Percentiles rank a stretch among this genome's conserved stretches.
Conservation (phyloP, 1,140 invertebrate species). For the Pachypsylla venusta region DNA sequence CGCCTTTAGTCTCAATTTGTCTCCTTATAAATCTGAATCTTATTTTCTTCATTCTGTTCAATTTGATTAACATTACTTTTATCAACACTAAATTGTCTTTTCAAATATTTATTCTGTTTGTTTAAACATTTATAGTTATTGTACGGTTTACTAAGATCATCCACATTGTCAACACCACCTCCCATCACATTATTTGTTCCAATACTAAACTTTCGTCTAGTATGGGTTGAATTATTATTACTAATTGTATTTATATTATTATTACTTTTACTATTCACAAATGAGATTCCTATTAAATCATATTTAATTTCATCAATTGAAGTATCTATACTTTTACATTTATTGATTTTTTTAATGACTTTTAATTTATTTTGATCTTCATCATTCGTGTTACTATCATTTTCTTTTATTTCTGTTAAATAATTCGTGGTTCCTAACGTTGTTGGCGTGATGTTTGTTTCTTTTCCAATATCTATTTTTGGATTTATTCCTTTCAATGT, state of each 20-base stretch:
- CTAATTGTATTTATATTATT: slow-evolving; percentile 30
- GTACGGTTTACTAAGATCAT: slow-evolving; percentile 52
- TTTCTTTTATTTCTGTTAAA: no score
- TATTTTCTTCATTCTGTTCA: background rate
- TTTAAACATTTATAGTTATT: slow-evolving; percentile 49
- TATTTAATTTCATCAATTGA: slow-evolving; percentile 24
- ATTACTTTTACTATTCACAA: slow-evolving; percentile 31
- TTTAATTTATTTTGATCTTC: slow-evolving; percentile 23
- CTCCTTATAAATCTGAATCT: slow-evolving; percentile 1
- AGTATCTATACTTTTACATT: slow-evolving; percentile 1
- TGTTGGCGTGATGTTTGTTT: no score
- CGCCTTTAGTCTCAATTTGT: no score
- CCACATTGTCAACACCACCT: slow-evolving; percentile 29
- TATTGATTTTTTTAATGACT: background rate
- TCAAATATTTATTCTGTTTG: slow-evolving; percentile 18
- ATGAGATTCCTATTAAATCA: slow-evolving; percentile 25
- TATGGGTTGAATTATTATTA: slow-evolving; percentile 18
- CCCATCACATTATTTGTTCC: background rate
- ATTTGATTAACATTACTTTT: slow-evolving; percentile 38
- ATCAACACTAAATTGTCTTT: slow-evolving; percentile 53
- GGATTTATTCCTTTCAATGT: no score
- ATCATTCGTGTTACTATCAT: slow-evolving; percentile 29
- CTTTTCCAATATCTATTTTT: no score
- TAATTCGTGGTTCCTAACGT: no score
- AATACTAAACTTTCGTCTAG: background rate